These are phyloP conservation scores for Platynereis dumerilii DNA, from an alignment of 2,888 invertebrate genomes.

Conservation along the genomic window DNA sequence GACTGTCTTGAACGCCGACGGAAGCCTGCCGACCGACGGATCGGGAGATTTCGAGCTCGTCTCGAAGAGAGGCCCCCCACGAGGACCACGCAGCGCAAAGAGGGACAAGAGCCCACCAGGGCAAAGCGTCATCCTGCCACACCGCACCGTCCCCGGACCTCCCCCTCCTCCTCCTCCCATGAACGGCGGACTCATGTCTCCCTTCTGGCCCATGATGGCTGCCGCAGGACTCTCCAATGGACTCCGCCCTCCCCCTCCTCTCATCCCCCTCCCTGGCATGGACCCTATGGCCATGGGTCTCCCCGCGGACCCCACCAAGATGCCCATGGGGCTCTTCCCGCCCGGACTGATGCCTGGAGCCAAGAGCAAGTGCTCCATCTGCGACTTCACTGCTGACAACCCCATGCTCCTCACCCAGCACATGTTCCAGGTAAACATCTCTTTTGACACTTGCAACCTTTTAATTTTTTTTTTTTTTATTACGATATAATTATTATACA, in stretches of 20 bases:
- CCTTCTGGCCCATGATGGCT: constrained; percentile 52
- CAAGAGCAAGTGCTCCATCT: constrained; percentile 60
- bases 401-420: constrained; percentile 60
- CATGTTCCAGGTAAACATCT: constrained; percentile 46
- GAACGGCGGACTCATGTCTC: constrained; percentile 43
- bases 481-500: no score
- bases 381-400: constrained; percentile 58
- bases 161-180: constrained; percentile 21
- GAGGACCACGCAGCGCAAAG: constrained; percentile 48
- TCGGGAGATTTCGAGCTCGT: constrained; percentile 53
- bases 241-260: constrained; percentile 30
- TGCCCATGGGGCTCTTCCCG: background rate
- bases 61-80: constrained; percentile 59
- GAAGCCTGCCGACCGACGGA: constrained; percentile 57
- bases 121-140: constrained; percentile 28
- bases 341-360: background rate
- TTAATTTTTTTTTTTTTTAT: no score
- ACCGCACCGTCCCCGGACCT: background rate
- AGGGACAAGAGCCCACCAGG: constrained; percentile 30
- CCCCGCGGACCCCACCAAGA: background rate
- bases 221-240: constrained; percentile 21
- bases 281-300: constrained; percentile 7
- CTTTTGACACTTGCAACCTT: no score
- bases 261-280: constrained; percentile 29
- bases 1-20: constrained; percentile 71